These are phyloP conservation scores for Rutpela maculata DNA, from an alignment of 2,888 invertebrate genomes.

Conservation along the genomic window DNA sequence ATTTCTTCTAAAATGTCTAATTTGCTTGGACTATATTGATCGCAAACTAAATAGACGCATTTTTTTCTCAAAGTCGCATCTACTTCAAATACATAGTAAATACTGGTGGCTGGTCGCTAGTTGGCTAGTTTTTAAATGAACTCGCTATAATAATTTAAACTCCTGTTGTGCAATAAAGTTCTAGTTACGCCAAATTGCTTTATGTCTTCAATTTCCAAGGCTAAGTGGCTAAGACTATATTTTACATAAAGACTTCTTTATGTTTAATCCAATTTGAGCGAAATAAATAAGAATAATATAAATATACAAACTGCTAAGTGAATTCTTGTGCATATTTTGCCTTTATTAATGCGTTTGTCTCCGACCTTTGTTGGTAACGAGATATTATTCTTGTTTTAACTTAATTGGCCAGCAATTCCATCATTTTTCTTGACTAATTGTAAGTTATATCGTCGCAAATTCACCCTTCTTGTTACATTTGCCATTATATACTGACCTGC, in stretches of 20 bases:
- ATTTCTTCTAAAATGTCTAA: no score
- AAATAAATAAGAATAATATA: constrained; percentile 40
- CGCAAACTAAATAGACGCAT: no score
- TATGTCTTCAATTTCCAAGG: background rate
- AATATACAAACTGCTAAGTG: constrained; percentile 43
- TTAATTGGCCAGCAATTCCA: constrained; percentile 59
- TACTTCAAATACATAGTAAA: no score
- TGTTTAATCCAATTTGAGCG: constrained; percentile 43
- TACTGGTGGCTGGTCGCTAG: no score
- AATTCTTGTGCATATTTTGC: constrained; percentile 42
- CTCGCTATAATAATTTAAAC: no score
- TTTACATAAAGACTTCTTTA: constrained; percentile 31
- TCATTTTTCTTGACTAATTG: constrained; percentile 63
- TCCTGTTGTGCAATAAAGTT: no score
- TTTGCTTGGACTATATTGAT: no score
- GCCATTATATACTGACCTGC: constrained; percentile 45
- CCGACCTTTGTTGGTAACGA: constrained; percentile 34
- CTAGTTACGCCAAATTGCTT: no score
- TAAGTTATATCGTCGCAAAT: constrained; percentile 61
- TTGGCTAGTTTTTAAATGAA: no score
- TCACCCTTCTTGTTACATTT: constrained; percentile 54
- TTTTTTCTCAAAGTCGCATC: no score
- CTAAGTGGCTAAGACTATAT: constrained; percentile 9
- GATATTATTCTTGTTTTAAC: constrained; percentile 37
- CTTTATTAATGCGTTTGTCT: constrained; percentile 40